These are phyloP conservation scores for Lacerta viridis DNA, from an alignment of 2,797 vertebrate genomes.

Conservation along the genomic window DNA sequence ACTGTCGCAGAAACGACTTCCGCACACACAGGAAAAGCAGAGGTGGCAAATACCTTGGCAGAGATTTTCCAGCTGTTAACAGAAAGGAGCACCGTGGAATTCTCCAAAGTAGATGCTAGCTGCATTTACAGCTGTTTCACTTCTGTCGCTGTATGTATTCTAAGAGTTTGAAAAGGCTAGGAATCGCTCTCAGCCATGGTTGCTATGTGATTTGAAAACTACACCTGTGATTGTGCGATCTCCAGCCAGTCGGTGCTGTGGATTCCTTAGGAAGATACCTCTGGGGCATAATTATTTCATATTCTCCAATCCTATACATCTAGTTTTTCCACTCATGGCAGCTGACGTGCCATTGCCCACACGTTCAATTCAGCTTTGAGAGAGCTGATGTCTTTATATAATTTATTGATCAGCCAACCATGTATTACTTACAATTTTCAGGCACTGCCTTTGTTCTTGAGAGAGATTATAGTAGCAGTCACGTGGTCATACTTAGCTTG, in stretches of 20 bases:
- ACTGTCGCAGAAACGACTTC: background rate
- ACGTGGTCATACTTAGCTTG: background rate
- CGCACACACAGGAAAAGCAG: background rate
- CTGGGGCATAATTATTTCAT: background rate
- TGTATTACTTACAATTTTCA: constrained; percentile 19
- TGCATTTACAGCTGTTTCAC: background rate
- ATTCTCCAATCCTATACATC: background rate
- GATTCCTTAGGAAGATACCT: background rate
- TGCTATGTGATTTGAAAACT: constrained; percentile 12
- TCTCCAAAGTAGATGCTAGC: background rate
- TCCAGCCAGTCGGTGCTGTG: background rate
- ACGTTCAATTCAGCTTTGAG: background rate
- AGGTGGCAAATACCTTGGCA: background rate
- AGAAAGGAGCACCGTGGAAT: background rate
- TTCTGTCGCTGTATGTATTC: background rate
- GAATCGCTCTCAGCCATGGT: constrained; percentile 1
- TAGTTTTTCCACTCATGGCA: background rate
- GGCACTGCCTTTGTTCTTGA: background rate
- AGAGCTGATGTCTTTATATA: background rate
- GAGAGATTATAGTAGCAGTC: constrained; percentile 9
- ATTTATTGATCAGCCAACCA: constrained; percentile 9
- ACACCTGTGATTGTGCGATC: background rate
- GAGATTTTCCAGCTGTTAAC: background rate
- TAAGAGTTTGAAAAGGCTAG: constrained; percentile 5
- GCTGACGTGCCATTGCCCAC: background rate